Evolutionary conservation across 35 echinoderm and acorn worm genomes (phyloP), one percentile per base, ranked within the genome.

Genomic region (Ophiothrix spiculata): DNA sequence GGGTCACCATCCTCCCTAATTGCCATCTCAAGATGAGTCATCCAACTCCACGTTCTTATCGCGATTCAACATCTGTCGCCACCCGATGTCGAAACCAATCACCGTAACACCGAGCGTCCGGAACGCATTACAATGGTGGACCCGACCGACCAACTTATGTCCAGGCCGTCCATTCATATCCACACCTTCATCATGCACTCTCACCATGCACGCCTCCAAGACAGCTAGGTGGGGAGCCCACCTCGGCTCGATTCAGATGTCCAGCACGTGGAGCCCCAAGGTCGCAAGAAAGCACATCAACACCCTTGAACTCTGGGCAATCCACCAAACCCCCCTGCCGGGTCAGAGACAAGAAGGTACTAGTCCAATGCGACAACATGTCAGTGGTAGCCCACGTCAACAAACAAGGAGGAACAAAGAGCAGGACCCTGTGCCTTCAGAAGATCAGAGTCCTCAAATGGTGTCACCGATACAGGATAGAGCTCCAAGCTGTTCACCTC

Each of bases 151-250:
- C 74, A 76, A 76, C 29, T 28, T 76, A 28, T n/a, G n/a, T n/a
- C n/a, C n/a, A n/a, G n/a, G n/a, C n/a, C n/a, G n/a, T n/a, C n/a
- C n/a, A 63, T 15, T n/a, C n/a, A 15, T 13, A n/a, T 13, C n/a
- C 13, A 15, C n/a, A 13, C 56, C 56, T 63, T 63, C 56, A 63
- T 15, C 13, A 13, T 13, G 13, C 56, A 63, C 13, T n/a, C 56
- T 63, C 56, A 13, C n/a, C n/a, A 31, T 10, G 74, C 10, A 76
- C 34, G 74, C 74, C 10, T 76, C 74, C 10, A 76, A 76, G 29
- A 31, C 74, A 28, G 74, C n/a, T n/a, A n/a, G 74, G 10, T 76
- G 74, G 74, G 74, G 74, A 76, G 74, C 74, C 29, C 74, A 76
- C 74, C n/a, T n/a, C n/a, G n/a, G n/a, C n/a, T n/a, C n/a, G n/a